Base-by-base conservation (phyloP, 2,113 vertebrate species). In the Misgurnus anguillicaudatus region DNA sequence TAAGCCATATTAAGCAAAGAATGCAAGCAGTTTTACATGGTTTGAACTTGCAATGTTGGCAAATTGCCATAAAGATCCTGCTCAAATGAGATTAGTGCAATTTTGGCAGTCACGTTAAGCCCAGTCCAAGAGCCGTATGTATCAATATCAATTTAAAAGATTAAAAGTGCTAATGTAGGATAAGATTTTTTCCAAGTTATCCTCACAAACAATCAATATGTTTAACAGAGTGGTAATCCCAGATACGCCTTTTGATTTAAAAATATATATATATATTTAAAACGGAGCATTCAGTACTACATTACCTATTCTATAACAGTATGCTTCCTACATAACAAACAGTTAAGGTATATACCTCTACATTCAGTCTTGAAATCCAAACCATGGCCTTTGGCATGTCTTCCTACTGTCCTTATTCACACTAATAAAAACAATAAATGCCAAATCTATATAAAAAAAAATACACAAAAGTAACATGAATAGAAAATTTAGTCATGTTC, bases 1-100 rank as follows among this genome's bases (percentile, higher is more conserved):
- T 39, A 51, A 39, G 13, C 48, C 13, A 13, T 58, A 8, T 10
- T 9, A 8, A 39, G 31, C 9, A 53, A 60, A 41, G 24, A 16
- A 24, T 42, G 9, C 31, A 8, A 58, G 21, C 16, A 53, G 19
- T 7, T 41, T 55, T 3, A 57, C 36, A 75, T 41, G 36, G 45
- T 62, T 69, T 75, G 19, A 61, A 68, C 51, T 53, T 68, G 21
- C 38, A 41, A 1, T 5, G 16, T 41, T 65, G 63, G 63, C 63
- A 65, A 9, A 65, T 41, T n/a, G 19, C 48, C 31, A 72, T 31
- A 21, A 64, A 79, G 55, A 64, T 64, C 57, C 41, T 36, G 53
- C 65, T 67, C 68, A 61, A 51, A 67, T 47, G 81, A 70, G 62
- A 79, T 77, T 55, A 55, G 68, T 13, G 47, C 68, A 39, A 55